Percentiles rank a stretch among this genome's conserved stretches.
Conservation (phyloP, 2,888 invertebrate genomes). For the Euzophera pinguis region DNA sequence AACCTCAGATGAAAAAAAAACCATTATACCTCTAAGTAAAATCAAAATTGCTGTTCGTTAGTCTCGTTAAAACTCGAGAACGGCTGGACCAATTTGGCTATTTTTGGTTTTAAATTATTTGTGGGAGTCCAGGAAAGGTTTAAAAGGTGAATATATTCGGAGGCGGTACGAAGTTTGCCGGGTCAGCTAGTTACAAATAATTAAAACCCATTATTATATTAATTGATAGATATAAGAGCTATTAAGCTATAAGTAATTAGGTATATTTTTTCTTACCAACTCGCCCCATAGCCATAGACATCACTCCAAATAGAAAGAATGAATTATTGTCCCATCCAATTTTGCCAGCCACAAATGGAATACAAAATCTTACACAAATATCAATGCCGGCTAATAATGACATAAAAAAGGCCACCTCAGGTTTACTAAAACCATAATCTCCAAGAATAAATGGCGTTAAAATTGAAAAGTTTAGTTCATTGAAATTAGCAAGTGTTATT, state of each 20-base stretch:
- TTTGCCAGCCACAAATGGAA: constrained; percentile 84
- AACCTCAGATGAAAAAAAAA: too few relatives aligned
- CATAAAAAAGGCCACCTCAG: constrained; percentile 84
- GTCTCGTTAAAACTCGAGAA: too few relatives aligned
- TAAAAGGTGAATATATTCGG: too few relatives aligned
- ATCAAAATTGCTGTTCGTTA: too few relatives aligned
- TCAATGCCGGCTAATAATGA: constrained; percentile 84
- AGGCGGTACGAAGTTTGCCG: too few relatives aligned
- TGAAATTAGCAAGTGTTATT: constrained; percentile 84
- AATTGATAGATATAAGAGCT: too few relatives aligned
- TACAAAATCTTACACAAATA: constrained; percentile 82
- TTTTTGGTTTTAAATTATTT: too few relatives aligned
- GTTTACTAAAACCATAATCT: constrained; percentile 81
- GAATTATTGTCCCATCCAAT: constrained; percentile 85
- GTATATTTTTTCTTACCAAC: constrained; percentile 67
- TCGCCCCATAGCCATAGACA: constrained; percentile 84
- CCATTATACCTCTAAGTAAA: too few relatives aligned
- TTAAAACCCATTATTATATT: too few relatives aligned
- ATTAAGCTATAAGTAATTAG: neutral
- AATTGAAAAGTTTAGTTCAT: constrained; percentile 86
- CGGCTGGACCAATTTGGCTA: too few relatives aligned
- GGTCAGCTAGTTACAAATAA: too few relatives aligned
- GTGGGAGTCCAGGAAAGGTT: too few relatives aligned
- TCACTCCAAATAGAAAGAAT: constrained; percentile 84
- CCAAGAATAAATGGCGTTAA: constrained; percentile 85